Conservation (phyloP, 2,888 invertebrate species). For the Sturmia bella region DNA sequence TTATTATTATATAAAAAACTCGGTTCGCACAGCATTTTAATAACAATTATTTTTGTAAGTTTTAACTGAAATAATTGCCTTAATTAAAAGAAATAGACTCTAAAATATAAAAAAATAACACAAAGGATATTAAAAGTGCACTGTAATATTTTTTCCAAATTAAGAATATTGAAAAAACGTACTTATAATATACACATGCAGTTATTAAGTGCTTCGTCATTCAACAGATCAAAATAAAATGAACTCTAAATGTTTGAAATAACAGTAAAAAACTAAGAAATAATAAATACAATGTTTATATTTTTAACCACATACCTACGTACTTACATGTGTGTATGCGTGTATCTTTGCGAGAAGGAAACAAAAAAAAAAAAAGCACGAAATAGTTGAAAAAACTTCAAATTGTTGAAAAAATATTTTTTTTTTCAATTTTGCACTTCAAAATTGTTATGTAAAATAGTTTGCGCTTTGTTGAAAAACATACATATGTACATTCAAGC, state of each 20-base stretch:
- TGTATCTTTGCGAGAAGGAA: not conserved
- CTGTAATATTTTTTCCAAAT: slow-evolving; percentile 16
- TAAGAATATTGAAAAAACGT: slow-evolving; percentile 5
- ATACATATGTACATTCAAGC: not conserved
- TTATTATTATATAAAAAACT: slow-evolving; percentile 75
- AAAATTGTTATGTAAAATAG: slow-evolving; percentile 37
- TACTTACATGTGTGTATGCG: too few species aligned
- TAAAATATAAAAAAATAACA: slow-evolving; percentile 29
- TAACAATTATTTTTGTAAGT: slow-evolving; percentile 72
- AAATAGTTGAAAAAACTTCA: slow-evolving; percentile 4
- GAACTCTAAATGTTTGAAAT: slow-evolving; percentile 13
- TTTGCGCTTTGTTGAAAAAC: slow-evolving; percentile 12
- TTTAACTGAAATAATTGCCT: slow-evolving; percentile 61
- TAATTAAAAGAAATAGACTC: slow-evolving; percentile 41
- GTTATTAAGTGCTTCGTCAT: slow-evolving; percentile 44
- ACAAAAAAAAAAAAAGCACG: not conserved
- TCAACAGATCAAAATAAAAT: slow-evolving; percentile 20
- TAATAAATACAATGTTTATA: not conserved
- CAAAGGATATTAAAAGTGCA: slow-evolving; percentile 55
- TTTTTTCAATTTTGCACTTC: slow-evolving; percentile 5
- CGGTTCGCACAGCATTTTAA: slow-evolving; percentile 70
- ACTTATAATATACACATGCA: not conserved
- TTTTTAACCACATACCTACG: too few species aligned
- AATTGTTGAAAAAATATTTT: slow-evolving; percentile 2
- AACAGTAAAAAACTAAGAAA: not conserved